Evolutionary conservation across 2,113 vertebrate genomes (phyloP).

Genomic region (Spea multiplicata): DNA sequence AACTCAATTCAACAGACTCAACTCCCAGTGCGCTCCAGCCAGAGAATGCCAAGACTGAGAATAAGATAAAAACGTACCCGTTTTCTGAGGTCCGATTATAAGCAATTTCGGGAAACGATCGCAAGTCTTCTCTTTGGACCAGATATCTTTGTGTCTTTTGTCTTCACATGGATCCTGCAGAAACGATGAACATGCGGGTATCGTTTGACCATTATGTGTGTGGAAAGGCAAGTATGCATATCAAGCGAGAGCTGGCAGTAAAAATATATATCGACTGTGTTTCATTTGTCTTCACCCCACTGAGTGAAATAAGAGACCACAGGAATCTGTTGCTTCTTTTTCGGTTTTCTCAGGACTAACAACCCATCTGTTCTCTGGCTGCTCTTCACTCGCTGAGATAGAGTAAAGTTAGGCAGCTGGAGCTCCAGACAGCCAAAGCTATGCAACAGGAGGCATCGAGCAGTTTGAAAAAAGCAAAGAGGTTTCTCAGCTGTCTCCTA

Average conservation of each 20-base stretch:
- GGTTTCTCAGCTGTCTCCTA: background rate
- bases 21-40: no score
- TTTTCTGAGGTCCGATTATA: slow-evolving; percentile 95
- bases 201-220: no score
- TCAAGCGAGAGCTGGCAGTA: background rate
- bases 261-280: background rate
- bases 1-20: no score
- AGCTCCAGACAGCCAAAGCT: no score
- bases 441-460: no score
- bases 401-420: no score
- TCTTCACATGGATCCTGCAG: slow-evolving; percentile 95
- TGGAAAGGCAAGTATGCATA: no score
- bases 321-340: background rate
- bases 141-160: slow-evolving; percentile 97
- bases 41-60: background rate
- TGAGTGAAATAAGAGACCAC: background rate
- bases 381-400: no score
- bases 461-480: background rate
- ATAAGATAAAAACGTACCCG: slow-evolving; percentile 69
- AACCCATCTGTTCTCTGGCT: no score
- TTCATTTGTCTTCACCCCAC: background rate
- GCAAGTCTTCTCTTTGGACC: slow-evolving; percentile 98
- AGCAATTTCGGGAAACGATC: slow-evolving; percentile 95
- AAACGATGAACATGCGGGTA: background rate
- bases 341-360: background rate